phyloP scores from a whole-genome alignment of 1,140 invertebrate genomes.

The Sminthurides bifidus region DNA sequence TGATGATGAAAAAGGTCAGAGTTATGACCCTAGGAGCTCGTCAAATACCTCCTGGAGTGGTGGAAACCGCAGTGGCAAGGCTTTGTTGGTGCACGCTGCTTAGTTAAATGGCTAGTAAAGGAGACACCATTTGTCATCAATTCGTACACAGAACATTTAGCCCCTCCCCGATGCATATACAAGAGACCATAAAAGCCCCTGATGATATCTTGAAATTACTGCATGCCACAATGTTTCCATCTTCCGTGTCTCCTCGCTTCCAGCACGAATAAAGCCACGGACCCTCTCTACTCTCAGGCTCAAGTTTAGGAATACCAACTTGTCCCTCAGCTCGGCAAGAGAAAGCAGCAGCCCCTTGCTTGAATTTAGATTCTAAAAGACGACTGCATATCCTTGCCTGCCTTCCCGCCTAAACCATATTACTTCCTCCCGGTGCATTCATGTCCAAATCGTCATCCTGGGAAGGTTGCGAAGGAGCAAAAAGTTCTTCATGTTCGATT shows the following conservation, averaged over 20 bases:
- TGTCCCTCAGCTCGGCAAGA: no score
- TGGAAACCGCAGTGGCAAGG: constrained; percentile 31
- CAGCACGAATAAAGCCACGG: no score
- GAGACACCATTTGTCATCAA: constrained; percentile 33
- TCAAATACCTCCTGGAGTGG: constrained; percentile 32
- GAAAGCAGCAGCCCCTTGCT: no score
- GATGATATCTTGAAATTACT: constrained; percentile 32
- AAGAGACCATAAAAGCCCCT: constrained; percentile 33
- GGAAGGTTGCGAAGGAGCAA: no score
- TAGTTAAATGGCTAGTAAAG: constrained; percentile 34
- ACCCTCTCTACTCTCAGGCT: no score
- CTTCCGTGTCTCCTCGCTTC: not conserved
- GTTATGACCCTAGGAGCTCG: constrained; percentile 32
- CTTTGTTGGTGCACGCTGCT: constrained; percentile 30
- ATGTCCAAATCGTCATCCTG: no score
- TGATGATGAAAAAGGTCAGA: constrained; percentile 31
- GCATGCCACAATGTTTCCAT: constrained; percentile 18
- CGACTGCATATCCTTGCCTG: no score
- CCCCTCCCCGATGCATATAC: constrained; percentile 33
- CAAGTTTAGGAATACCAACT: no score
- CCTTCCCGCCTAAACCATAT: no score
- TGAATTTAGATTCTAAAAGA: no score
- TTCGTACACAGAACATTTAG: constrained; percentile 33
- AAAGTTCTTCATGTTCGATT: no score
- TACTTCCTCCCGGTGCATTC: no score